phyloP scores from a whole-genome alignment of 2,888 invertebrate species.

The Onthophagus sagittarius region DNA sequence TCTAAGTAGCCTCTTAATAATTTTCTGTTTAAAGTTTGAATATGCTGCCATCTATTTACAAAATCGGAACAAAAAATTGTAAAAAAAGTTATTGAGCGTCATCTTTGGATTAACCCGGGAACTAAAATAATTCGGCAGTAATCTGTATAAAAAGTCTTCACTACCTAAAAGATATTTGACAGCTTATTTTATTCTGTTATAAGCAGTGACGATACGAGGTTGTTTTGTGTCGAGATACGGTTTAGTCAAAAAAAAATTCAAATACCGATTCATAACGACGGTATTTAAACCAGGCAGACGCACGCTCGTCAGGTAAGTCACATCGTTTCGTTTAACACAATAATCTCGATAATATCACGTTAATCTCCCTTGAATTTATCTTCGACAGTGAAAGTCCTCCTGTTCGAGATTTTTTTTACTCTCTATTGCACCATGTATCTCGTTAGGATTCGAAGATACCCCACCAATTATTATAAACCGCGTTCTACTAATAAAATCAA shows the following conservation, averaged over 20 bases:
- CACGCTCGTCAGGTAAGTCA: neutral
- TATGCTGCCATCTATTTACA: no score
- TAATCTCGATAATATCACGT: no score
- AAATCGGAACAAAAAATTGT: no score
- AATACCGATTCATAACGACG: neutral
- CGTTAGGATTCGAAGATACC: no score
- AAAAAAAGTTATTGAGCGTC: no score
- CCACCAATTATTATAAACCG: neutral
- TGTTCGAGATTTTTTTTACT: no score
- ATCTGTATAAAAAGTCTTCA: neutral
- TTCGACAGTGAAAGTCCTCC: neutral
- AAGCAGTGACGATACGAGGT: neutral
- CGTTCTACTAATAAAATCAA: neutral
- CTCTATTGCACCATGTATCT: no score
- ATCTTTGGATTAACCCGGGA: no score
- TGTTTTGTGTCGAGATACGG: neutral
- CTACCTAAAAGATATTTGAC: neutral
- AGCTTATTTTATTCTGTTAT: conserved; percentile 6
- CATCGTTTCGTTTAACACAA: neutral
- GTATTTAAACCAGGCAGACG: neutral
- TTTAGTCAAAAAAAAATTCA: neutral
- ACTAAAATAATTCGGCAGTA: neutral
- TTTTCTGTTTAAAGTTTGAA: no score
- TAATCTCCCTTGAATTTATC: no score
- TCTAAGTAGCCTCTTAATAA: no score